Conservation (phyloP, 1,140 invertebrate species). For the Cydia pomonella region DNA sequence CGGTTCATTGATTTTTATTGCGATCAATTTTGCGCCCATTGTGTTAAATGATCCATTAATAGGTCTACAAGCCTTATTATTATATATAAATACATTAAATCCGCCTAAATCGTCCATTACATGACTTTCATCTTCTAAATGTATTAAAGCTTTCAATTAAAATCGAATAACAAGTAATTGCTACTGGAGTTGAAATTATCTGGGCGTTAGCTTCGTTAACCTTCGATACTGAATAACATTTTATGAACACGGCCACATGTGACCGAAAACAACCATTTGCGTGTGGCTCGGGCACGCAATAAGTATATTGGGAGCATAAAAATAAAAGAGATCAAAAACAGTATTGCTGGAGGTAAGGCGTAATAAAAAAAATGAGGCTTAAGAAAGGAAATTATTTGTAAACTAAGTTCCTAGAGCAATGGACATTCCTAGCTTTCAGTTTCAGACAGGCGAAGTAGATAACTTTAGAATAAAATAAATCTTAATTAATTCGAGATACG, state of each 20-base stretch:
- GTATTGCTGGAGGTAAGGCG: neutral
- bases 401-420: neutral
- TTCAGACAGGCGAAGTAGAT: neutral
- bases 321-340: neutral
- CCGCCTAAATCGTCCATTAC: neutral
- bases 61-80: conserved; percentile 41
- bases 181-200: conserved; percentile 23
- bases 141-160: conserved; percentile 15
- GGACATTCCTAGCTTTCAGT: neutral
- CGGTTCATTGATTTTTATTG: conserved; percentile 57
- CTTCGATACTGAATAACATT: conserved; percentile 16
- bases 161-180: conserved; percentile 26
- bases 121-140: neutral
- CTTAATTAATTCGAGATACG: conserved; percentile 35
- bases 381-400: neutral
- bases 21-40: conserved; percentile 56
- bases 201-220: conserved; percentile 19
- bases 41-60: conserved; percentile 58
- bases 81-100: conserved; percentile 30
- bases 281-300: neutral
- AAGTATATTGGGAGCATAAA: neutral
- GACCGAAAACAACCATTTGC: neutral
- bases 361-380: neutral
- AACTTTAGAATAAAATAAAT: conserved; percentile 30
- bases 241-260: conserved; percentile 1